Evolutionary conservation across 2,888 invertebrate species (phyloP).

Genomic region (Taphrorychus bicolor): DNA sequence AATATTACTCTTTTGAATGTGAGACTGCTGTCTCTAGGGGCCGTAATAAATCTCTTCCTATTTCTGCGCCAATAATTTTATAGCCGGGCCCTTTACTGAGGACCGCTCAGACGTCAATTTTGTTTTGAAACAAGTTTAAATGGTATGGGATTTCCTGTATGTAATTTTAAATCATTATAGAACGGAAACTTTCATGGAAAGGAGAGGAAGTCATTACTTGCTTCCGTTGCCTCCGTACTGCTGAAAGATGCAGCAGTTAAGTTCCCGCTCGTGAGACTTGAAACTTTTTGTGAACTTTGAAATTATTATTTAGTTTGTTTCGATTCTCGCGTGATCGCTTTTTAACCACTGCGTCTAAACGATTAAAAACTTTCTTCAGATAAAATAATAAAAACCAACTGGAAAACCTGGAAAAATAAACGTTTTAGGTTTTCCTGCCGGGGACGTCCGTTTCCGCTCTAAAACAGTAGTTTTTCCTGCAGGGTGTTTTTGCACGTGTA

Average conservation of each 20-base stretch:
- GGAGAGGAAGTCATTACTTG: slow-evolving; percentile 4
- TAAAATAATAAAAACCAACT: neutral
- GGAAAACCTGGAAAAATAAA: neutral
- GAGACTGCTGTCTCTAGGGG: neutral
- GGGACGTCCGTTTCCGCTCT: neutral
- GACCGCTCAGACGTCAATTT: neutral
- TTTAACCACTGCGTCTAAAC: neutral
- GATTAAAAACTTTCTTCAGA: neutral
- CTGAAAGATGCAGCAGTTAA: slow-evolving; percentile 8
- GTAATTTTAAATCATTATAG: slow-evolving; percentile 4
- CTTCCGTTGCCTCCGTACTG: slow-evolving; percentile 3
- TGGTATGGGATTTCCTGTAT: slow-evolving; percentile 10
- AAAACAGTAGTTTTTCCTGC: neutral
- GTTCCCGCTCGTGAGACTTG: neutral
- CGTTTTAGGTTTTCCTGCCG: neutral
- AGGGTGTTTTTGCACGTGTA: neutral
- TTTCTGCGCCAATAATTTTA: neutral
- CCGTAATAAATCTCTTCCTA: neutral
- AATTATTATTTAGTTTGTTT: neutral
- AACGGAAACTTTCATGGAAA: slow-evolving; percentile 5
- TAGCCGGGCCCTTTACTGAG: neutral
- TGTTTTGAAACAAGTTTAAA: slow-evolving; percentile 5
- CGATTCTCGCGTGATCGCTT: neutral
- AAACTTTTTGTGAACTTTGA: neutral
- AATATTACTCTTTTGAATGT: neutral